These are phyloP conservation scores for Sylvilagus bachmani DNA, from an alignment of 2,113 vertebrate species.

Conservation along the genomic window DNA sequence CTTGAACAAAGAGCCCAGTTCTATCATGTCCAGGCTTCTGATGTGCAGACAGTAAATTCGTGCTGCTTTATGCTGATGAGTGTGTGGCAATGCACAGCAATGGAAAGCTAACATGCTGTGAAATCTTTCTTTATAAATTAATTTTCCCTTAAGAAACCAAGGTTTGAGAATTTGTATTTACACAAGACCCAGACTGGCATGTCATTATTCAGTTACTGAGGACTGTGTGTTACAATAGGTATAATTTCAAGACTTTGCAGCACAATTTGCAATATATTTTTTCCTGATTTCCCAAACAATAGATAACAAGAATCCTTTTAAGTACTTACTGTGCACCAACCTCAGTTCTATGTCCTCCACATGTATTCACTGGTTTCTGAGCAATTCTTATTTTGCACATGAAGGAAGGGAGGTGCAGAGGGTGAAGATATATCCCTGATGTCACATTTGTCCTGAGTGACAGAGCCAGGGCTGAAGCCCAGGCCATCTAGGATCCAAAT, in stretches of 20 bases:
- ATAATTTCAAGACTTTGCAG: not conserved
- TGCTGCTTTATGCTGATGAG: not conserved
- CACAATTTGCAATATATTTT: not conserved
- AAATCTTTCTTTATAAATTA: not conserved
- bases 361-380: not conserved
- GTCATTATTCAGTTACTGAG: not conserved
- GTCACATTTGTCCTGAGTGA: not conserved
- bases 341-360: not conserved
- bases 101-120: not conserved
- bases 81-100: not conserved
- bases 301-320: not conserved
- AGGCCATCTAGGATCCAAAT: not conserved
- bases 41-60: not conserved
- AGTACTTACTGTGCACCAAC: not conserved
- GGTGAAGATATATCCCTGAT: not conserved
- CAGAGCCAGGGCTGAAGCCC: not conserved
- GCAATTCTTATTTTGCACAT: not conserved
- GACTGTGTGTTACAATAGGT: not conserved
- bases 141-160: not conserved
- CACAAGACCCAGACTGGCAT: not conserved
- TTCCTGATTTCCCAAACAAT: not conserved
- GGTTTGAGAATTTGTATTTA: constrained; percentile 15
- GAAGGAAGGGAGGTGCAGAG: not conserved
- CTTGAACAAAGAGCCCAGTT: not conserved
- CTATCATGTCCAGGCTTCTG: not conserved